Evolutionary conservation across 2,888 invertebrate species (phyloP), one percentile per base, ranked within the genome.

Genomic region (Deilephila porcellus): DNA sequence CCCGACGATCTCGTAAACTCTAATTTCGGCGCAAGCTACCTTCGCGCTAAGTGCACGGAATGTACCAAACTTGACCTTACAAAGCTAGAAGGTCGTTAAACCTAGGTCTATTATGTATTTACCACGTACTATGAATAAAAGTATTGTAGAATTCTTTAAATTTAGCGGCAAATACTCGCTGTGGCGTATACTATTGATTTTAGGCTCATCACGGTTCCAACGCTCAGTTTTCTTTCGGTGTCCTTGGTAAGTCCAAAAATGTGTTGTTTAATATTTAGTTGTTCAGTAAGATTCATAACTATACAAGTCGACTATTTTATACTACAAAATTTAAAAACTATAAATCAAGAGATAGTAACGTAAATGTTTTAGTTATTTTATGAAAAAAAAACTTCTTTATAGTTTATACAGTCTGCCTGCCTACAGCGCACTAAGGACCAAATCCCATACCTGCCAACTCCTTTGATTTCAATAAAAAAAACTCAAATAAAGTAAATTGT

Each of bases 21-120:
- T 67, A 52, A 67, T 67, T 67, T 67, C 64, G 64, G 64, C 45
- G 62, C 62, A 62, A 37, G 63, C 63, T 63, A 20, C 64, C 64
- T 64, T 64, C 37, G 64, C 45, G 45, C 64, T 64, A 64, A 64
- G 64, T 64, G 64, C 64, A 64, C 37, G 45, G 45, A 37, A 37
- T 56, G 56, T 37, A 62, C 32, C 32, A 62, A 20, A 37, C 45
- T 64, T 45, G 64, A 64, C 64, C 64, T 45, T 56, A 56, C 56
- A n/a, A 45, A 45, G 37, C 45, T 37, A 45, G 45, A 62, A 62
- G 62, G 64, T 64, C 37, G 45, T 37, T 64, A 64, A 45, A 64
- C 64, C 37, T 45, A 20, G 63, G 63, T 64, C 11, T 62, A 62
- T n/a, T 64, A 64, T 64, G n/a, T 64, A 64, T 64, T 56, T 6